These are phyloP conservation scores for Diachasma alloeum DNA, from an alignment of 1,140 invertebrate genomes.

Conservation along the genomic window DNA sequence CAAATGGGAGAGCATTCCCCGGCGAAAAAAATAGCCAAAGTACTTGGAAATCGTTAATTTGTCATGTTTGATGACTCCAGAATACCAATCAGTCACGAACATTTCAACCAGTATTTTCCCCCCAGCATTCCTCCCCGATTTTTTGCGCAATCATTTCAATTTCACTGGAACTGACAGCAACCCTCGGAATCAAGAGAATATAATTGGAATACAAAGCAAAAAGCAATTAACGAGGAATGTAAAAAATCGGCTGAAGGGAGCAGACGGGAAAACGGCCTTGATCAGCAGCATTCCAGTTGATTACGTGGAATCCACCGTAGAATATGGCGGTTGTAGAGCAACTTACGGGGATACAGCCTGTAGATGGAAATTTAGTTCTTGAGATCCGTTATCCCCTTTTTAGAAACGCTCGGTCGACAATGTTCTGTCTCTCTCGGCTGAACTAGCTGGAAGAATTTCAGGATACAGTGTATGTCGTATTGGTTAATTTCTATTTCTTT, in stretches of 20 bases:
- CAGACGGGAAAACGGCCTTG: too few relatives aligned
- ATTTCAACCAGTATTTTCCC: too few relatives aligned
- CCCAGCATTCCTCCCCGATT: too few relatives aligned
- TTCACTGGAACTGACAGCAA: too few relatives aligned
- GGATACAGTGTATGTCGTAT: neutral
- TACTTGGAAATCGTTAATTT: too few relatives aligned
- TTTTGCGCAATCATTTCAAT: too few relatives aligned
- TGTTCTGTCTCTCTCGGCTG: neutral
- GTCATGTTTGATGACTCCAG: too few relatives aligned
- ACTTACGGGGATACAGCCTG: constrained; percentile 9
- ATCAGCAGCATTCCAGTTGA: neutral
- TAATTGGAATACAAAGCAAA: neutral
- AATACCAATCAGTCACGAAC: too few relatives aligned
- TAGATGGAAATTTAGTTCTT: neutral
- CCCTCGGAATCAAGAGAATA: too few relatives aligned
- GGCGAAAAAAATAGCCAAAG: too few relatives aligned
- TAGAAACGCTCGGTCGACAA: constrained; percentile 26
- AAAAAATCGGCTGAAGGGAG: neutral
- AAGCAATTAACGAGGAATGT: neutral
- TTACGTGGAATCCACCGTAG: constrained; percentile 41
- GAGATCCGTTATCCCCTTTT: constrained; percentile 49
- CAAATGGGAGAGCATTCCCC: too few relatives aligned
- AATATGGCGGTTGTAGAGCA: constrained; percentile 46
- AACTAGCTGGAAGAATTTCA: neutral
- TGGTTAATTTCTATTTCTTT: neutral